These are phyloP conservation scores for Ctenicera cuprea DNA, from an alignment of 2,888 invertebrate genomes.

Conservation along the genomic window DNA sequence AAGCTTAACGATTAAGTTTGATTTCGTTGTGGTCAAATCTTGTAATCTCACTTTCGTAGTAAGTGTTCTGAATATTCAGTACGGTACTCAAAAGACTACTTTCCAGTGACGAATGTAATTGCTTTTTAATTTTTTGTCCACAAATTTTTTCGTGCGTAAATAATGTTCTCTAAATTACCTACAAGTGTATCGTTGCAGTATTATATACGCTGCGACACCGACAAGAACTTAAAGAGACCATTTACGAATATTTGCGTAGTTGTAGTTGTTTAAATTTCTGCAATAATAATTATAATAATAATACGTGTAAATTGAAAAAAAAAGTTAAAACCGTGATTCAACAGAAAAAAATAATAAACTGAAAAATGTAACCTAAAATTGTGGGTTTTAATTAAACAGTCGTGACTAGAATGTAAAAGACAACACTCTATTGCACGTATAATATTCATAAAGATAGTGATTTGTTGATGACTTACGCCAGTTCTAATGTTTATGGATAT, in stretches of 20 bases:
- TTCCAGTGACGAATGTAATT: constrained; percentile 56
- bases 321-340: too few relatives aligned
- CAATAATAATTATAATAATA: neutral
- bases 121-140: constrained; percentile 49
- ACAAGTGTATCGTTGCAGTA: constrained; percentile 42
- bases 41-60: constrained; percentile 38
- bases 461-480: too few relatives aligned
- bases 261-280: neutral
- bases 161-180: constrained; percentile 53
- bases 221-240: neutral
- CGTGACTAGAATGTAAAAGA: too few relatives aligned
- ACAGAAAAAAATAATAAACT: too few relatives aligned
- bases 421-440: too few relatives aligned
- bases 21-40: constrained; percentile 34
- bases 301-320: too few relatives aligned
- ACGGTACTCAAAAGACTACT: constrained; percentile 43
- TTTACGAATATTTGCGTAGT: neutral
- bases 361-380: too few relatives aligned
- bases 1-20: constrained; percentile 15
- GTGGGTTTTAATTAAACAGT: too few relatives aligned
- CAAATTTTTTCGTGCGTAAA: constrained; percentile 59
- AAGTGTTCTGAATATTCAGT: constrained; percentile 37
- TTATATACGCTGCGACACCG: constrained; percentile 25
- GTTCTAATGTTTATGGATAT: too few relatives aligned
- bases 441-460: too few relatives aligned